A percentile compares a stretch with the other conserved stretches of the same genome.
Conservation (phyloP, 2,888 invertebrate species). For the Drepanosiphum platanoidis region DNA sequence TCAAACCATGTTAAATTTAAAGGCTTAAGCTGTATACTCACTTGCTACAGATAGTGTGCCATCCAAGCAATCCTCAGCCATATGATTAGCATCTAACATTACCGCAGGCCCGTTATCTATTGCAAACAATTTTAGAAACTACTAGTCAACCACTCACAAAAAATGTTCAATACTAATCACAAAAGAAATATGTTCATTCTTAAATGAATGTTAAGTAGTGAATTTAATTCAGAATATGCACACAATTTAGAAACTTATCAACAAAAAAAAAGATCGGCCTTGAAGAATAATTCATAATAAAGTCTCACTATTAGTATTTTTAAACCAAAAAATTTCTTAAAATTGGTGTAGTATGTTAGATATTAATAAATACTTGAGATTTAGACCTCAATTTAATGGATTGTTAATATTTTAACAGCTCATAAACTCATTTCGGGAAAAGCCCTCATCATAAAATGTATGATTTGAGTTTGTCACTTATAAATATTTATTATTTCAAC, state of each 20-base stretch:
- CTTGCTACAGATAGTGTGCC: slow-evolving; percentile 52
- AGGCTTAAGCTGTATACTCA: slow-evolving; percentile 45
- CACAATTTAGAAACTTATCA: background rate
- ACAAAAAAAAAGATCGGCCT: background rate
- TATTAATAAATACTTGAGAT: background rate
- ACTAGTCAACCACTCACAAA: slow-evolving; percentile 17
- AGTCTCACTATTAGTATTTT: background rate
- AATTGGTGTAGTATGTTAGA: background rate
- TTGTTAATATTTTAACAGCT: too few species aligned
- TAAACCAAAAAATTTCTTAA: background rate
- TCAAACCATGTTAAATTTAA: slow-evolving; percentile 53
- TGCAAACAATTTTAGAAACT: slow-evolving; percentile 57
- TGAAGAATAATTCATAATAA: background rate
- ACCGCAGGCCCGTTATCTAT: slow-evolving; percentile 51
- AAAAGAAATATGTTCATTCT: slow-evolving; percentile 2
- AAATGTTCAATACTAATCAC: slow-evolving; percentile 37
- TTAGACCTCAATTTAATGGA: background rate
- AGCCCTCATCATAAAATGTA: too few species aligned
- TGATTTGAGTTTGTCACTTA: too few species aligned
- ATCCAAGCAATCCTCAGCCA: slow-evolving; percentile 45
- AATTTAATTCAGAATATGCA: background rate
- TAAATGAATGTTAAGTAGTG: background rate
- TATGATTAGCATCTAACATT: slow-evolving; percentile 51
- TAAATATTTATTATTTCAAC: too few species aligned
- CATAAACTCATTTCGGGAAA: too few species aligned